These are phyloP conservation scores for Collichthys lucidus DNA, from an alignment of 2,113 vertebrate species.

Conservation along the genomic window DNA sequence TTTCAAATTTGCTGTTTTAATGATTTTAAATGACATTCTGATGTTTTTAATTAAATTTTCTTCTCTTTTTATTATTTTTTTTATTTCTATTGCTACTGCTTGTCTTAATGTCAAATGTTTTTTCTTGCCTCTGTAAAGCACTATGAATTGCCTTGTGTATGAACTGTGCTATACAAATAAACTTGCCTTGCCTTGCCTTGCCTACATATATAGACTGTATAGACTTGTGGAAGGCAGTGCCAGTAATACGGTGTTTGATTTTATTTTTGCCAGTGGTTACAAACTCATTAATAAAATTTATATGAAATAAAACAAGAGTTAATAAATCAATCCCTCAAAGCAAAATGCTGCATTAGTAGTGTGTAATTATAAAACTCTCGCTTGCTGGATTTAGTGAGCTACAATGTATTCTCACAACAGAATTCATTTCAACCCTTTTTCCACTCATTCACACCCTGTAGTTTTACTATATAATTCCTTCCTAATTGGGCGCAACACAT, in stretches of 20 bases:
- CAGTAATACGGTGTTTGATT: not conserved
- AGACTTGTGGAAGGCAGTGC: not conserved
- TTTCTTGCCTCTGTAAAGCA: too few species aligned
- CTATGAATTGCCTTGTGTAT: too few species aligned
- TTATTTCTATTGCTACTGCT: too few species aligned
- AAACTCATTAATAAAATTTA: not conserved
- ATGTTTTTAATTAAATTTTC: too few species aligned
- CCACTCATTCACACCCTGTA: not conserved
- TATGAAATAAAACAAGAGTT: not conserved
- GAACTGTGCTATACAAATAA: too few species aligned
- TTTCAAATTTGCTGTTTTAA: too few species aligned
- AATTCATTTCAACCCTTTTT: not conserved
- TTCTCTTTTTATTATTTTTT: too few species aligned
- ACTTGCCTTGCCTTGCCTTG: too few species aligned
- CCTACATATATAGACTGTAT: not conserved
- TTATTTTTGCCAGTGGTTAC: not conserved
- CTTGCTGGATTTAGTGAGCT: not conserved
- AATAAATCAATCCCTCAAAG: not conserved
- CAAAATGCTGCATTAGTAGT: not conserved
- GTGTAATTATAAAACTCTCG: not conserved
- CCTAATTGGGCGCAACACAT: constrained; percentile 10
- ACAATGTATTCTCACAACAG: not conserved
- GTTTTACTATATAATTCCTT: not conserved
- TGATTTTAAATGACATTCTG: too few species aligned
- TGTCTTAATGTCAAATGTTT: too few species aligned